Base-by-base conservation (phyloP, 1,140 invertebrate genomes). In the Zaprionus ornatus region DNA sequence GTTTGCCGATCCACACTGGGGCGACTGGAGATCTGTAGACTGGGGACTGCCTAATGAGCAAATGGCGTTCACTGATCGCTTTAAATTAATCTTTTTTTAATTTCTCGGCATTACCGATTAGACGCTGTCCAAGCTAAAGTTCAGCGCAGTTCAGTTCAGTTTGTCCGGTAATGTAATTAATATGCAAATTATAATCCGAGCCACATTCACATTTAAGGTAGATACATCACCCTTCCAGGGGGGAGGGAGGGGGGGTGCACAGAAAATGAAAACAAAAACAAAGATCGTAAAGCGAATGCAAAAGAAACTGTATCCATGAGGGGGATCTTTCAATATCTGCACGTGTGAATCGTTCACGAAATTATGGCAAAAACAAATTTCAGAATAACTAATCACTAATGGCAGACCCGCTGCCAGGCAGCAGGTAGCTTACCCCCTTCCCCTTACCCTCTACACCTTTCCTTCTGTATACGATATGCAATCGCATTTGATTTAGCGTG, bases 1-100 rank as follows among this genome's bases (percentile, higher is more conserved):
- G 83, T 88, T 85, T 85, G 78, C 50, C 52, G 83, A 87, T 87
- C 80, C 84, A 45, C 32, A 21, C 63, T 63, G 29, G 35, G 42
- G 29, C 32, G 27, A 35, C 6, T 19, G 15, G 23, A 29, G 42
- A 37, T 19, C 5, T 23, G 19, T 12, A 45, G 32, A 37, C 5
- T 19, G 45, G 45, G 45, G 35, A 60, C 66, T 64, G 76, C 76
- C 85, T 90, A 90, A 90, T 90, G 85, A 90, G 85, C 85, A 90
- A 90, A 90, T 90, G 85, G 85, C 85, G 85, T 90, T 90, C 85
- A 90, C 83, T 90, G 85, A 90, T 90, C 85, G 85, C 85, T 85
- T 90, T 90, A 90, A 90, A 90, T 90, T 90, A 90, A 90, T 90
- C 85, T 90, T 90, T 90, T 90, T 88, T 77, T 90, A 85, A 90